phyloP scores from a whole-genome alignment of 2,888 invertebrate genomes.

The Spilosoma lubricipeda region DNA sequence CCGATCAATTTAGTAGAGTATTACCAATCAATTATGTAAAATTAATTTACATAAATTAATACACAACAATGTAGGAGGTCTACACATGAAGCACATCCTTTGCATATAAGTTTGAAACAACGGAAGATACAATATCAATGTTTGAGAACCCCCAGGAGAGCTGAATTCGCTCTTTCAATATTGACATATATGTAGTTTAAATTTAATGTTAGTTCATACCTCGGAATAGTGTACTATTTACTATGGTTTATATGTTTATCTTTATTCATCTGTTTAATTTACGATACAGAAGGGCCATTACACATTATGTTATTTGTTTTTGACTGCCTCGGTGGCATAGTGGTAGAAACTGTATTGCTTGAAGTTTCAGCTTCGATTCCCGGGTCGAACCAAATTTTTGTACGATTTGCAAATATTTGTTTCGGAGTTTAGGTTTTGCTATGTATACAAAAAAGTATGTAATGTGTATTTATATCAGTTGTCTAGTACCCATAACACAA shows the following conservation, averaged over 20 bases:
- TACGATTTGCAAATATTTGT: too few relatives aligned
- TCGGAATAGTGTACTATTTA: background rate
- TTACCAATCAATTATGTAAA: too few relatives aligned
- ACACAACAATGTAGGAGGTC: background rate
- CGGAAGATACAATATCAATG: slow-evolving; percentile 1
- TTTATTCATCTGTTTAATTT: background rate
- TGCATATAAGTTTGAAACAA: slow-evolving; percentile 5
- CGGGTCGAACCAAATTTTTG: too few relatives aligned
- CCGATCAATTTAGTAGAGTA: too few relatives aligned
- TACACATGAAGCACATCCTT: background rate
- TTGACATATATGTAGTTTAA: background rate
- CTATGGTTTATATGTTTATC: background rate
- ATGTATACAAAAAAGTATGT: too few relatives aligned
- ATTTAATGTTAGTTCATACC: background rate
- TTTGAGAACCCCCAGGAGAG: slow-evolving; percentile 10
- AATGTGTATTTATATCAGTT: too few relatives aligned
- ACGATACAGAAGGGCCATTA: background rate
- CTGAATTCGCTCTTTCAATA: background rate
- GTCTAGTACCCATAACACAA: too few relatives aligned
- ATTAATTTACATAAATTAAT: background rate
- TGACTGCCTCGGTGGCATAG: too few relatives aligned
- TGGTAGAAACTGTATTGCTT: too few relatives aligned
- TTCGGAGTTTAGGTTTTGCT: too few relatives aligned
- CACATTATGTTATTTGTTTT: background rate
- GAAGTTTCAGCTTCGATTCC: too few relatives aligned